Percentiles rank a stretch among this genome's conserved stretches.
Evolutionary conservation across 1,140 invertebrate species (phyloP).

Genomic region (Panulirus ornatus): DNA sequence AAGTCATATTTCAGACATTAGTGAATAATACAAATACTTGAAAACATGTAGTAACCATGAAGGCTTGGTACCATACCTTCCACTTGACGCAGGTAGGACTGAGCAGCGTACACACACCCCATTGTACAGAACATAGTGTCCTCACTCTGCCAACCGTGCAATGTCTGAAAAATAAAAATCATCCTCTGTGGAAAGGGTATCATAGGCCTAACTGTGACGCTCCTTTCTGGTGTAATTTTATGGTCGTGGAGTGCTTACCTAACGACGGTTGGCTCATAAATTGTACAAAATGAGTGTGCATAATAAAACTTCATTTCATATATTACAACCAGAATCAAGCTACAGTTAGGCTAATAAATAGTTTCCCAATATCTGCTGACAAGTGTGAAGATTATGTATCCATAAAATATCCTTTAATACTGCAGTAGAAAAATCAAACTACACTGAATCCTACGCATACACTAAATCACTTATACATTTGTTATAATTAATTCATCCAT

Average conservation of each 20-base stretch:
- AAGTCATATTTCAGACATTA: too few species aligned
- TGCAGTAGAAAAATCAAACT: too few species aligned
- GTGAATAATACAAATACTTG: too few species aligned
- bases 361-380: too few species aligned
- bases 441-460: too few species aligned
- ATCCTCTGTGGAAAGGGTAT: too few species aligned
- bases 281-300: not conserved
- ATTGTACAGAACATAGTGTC: slow-evolving; percentile 54
- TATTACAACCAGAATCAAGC: not conserved
- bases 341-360: not conserved
- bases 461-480: too few species aligned
- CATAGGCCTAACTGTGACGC: too few species aligned
- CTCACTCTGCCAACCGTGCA: slow-evolving; percentile 48
- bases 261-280: not conserved
- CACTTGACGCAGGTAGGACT: slow-evolving; percentile 42
- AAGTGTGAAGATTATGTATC: too few species aligned
- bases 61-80: slow-evolving; percentile 13
- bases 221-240: not conserved
- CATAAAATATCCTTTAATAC: too few species aligned
- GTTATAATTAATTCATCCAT: too few species aligned
- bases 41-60: too few species aligned
- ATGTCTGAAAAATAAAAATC: slow-evolving; percentile 37
- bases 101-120: slow-evolving; percentile 57
- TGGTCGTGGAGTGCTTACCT: not conserved
- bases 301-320: not conserved